Evolutionary conservation across 1,140 invertebrate genomes (phyloP).

Genomic region (Leptinotarsa texana): DNA sequence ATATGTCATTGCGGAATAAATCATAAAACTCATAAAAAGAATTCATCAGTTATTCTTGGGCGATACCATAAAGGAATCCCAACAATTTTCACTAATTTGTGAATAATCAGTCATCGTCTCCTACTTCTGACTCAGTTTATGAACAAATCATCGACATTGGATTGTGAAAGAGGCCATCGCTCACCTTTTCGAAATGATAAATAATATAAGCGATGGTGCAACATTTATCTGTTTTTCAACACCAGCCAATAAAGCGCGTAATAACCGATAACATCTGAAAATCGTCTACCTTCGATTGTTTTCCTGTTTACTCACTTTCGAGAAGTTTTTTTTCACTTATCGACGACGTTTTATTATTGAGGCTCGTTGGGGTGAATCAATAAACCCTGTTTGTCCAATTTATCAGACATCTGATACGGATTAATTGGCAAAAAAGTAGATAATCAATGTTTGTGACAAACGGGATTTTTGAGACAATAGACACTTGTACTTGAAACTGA

Average conservation of each 20-base stretch:
- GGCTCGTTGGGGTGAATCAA: conserved; percentile 5
- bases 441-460: no score
- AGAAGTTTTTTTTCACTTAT: not conserved
- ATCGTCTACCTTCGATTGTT: not conserved
- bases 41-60: no score
- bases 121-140: no score
- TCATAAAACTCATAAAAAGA: no score
- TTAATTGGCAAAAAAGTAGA: not conserved
- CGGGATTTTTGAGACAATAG: no score
- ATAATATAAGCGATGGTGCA: not conserved
- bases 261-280: not conserved
- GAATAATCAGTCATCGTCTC: no score
- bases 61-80: no score
- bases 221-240: not conserved
- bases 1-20: no score
- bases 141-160: no score
- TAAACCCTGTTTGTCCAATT: conserved; percentile 5
- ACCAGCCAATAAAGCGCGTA: not conserved
- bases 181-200: not conserved
- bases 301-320: not conserved
- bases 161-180: not conserved
- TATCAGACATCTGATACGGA: not conserved
- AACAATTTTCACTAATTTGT: no score
- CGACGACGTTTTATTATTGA: not conserved
- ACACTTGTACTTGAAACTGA: no score